Evolutionary conservation across 64 coral and sea anemone species (phyloP).

Genomic region (Stylophora pistillata): DNA sequence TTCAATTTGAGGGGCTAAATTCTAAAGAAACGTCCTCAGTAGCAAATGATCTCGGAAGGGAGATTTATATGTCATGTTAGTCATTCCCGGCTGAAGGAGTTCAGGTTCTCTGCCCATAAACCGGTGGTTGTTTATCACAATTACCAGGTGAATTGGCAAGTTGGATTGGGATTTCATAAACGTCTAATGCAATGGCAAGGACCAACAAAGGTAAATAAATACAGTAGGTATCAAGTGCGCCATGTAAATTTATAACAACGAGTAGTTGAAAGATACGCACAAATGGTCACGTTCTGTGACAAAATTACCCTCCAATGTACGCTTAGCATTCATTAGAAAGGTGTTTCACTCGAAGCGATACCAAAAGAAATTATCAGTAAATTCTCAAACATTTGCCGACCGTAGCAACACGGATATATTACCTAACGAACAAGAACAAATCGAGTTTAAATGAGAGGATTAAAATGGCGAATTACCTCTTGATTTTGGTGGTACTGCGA

Average conservation of each 20-base stretch:
- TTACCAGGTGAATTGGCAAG: neutral
- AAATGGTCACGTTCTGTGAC: slow-evolving; percentile 31
- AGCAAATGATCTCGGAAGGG: neutral
- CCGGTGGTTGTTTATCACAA: neutral
- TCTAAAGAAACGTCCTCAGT: neutral
- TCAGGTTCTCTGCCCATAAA: neutral
- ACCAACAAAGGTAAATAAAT: neutral
- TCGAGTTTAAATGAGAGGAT: slow-evolving; percentile 3
- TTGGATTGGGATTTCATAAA: neutral
- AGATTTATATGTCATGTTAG: neutral
- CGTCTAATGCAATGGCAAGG: neutral
- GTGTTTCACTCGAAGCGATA: neutral
- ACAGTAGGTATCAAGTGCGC: neutral
- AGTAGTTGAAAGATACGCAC: neutral
- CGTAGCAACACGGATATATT: slow-evolving; percentile 2
- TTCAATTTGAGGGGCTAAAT: neutral
- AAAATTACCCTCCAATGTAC: neutral
- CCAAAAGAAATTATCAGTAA: neutral
- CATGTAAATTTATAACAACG: slow-evolving; percentile 34
- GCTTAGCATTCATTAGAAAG: neutral
- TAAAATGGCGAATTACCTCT: slow-evolving; percentile 11
- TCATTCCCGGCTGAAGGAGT: neutral
- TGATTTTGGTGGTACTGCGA: neutral
- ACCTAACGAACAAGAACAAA: slow-evolving; percentile 14
- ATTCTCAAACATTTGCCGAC: neutral